These are phyloP conservation scores for Uria lomvia DNA, from an alignment of 2,113 vertebrate genomes.

Conservation along the genomic window DNA sequence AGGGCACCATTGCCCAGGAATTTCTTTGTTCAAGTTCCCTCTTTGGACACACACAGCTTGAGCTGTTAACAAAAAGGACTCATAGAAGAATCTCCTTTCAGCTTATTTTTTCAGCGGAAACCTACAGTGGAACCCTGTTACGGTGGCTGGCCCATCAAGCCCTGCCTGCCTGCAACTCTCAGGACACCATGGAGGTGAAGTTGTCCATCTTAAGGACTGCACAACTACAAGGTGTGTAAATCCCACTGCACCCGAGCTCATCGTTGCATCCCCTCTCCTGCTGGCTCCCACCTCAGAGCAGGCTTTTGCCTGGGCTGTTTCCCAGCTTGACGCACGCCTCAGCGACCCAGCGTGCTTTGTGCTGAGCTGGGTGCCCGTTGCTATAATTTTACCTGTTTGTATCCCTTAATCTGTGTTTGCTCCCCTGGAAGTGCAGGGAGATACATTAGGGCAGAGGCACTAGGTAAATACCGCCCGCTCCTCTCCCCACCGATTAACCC, in stretches of 20 bases:
- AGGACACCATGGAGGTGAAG: not conserved
- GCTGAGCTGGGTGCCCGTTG: constrained; percentile 19
- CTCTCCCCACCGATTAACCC: not conserved
- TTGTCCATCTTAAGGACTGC: not conserved
- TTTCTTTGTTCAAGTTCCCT: not conserved
- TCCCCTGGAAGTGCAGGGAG: constrained; percentile 31
- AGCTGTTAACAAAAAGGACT: not conserved
- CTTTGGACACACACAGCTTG: not conserved
- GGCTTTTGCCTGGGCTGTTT: not conserved
- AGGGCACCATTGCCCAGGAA: not conserved
- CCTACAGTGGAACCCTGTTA: not conserved
- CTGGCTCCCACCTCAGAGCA: not conserved
- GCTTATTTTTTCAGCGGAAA: not conserved
- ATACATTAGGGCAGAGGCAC: constrained; percentile 36
- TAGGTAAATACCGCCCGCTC: constrained; percentile 20
- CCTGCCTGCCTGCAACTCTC: not conserved
- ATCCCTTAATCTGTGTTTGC: constrained; percentile 56
- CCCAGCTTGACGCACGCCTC: not conserved
- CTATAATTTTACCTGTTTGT: constrained; percentile 57
- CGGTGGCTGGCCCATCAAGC: not conserved
- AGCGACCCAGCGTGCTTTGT: not conserved
- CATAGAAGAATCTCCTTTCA: not conserved
- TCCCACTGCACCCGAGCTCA: not conserved
- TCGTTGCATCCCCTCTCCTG: not conserved
- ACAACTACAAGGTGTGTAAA: not conserved